Evolutionary conservation across 2,113 vertebrate species (phyloP).

Genomic region (Macrotis lagotis): DNA sequence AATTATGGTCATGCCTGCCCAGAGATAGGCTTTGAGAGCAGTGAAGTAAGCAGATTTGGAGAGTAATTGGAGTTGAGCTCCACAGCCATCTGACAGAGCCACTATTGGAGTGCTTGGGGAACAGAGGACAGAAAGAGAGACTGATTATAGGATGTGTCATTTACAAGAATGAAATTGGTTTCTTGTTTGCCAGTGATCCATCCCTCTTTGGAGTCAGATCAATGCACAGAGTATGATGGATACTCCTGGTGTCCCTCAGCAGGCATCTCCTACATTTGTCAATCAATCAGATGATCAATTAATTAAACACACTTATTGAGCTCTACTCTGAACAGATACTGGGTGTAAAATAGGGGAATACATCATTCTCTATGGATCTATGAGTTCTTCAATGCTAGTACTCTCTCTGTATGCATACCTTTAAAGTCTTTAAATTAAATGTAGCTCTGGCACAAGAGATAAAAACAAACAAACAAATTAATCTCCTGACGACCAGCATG

Average conservation of each 20-base stretch:
- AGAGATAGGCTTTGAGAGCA: neutral
- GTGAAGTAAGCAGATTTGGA: neutral
- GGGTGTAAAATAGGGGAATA: neutral
- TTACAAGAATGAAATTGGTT: constrained; percentile 48
- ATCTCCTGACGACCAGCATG: neutral
- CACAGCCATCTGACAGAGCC: neutral
- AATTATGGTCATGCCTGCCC: neutral
- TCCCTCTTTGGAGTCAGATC: constrained; percentile 46
- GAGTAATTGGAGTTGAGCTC: neutral
- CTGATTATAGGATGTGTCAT: neutral
- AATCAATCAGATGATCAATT: constrained; percentile 59
- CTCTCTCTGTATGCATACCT: neutral
- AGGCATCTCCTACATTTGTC: constrained; percentile 8
- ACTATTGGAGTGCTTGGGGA: fast-evolving
- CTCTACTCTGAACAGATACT: constrained; percentile 16
- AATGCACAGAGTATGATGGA: constrained; percentile 42
- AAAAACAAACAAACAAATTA: neutral
- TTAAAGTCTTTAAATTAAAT: neutral
- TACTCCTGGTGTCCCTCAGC: neutral
- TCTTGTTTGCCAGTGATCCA: constrained; percentile 27
- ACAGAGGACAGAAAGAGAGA: neutral
- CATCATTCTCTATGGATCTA: neutral
- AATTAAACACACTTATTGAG: constrained; percentile 54
- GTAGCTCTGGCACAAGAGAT: neutral
- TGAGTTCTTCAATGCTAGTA: neutral